phyloP scores from a whole-genome alignment of 2,113 vertebrate genomes.

The Catharus fuscescens region DNA sequence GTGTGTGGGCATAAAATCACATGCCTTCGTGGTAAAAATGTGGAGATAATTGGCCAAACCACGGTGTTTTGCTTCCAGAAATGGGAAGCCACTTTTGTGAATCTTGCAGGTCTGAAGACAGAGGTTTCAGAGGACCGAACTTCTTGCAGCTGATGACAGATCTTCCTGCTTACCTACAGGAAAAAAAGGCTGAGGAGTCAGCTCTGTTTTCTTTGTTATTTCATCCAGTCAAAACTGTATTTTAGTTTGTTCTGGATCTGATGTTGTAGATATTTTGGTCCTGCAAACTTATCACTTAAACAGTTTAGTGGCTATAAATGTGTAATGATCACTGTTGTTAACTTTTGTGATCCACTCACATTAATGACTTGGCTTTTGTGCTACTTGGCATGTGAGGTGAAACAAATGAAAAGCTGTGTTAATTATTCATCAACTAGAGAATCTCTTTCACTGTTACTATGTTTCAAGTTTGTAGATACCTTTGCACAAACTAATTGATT shows the following conservation, averaged over 20 bases:
- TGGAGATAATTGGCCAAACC: not conserved
- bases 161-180: not conserved
- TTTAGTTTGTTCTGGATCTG: not conserved
- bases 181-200: not conserved
- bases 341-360: not conserved
- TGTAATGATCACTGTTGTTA: not conserved
- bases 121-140: not conserved
- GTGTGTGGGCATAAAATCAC: not conserved
- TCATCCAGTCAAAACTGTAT: not conserved
- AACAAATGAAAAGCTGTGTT: slow-evolving; percentile 48
- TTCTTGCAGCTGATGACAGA: not conserved
- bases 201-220: not conserved
- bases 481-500: slow-evolving; percentile 51
- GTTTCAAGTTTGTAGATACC: slow-evolving; percentile 24
- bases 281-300: not conserved
- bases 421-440: slow-evolving; percentile 46
- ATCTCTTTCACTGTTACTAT: slow-evolving; percentile 2
- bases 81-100: not conserved
- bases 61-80: not conserved
- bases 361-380: slow-evolving; percentile 22
- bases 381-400: not conserved
- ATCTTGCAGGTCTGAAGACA: not conserved
- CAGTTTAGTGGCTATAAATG: not conserved
- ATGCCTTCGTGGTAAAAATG: not conserved
- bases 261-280: not conserved